Evolutionary conservation across 2,113 vertebrate genomes (phyloP).

Genomic region (Aegotheles bennettii): DNA sequence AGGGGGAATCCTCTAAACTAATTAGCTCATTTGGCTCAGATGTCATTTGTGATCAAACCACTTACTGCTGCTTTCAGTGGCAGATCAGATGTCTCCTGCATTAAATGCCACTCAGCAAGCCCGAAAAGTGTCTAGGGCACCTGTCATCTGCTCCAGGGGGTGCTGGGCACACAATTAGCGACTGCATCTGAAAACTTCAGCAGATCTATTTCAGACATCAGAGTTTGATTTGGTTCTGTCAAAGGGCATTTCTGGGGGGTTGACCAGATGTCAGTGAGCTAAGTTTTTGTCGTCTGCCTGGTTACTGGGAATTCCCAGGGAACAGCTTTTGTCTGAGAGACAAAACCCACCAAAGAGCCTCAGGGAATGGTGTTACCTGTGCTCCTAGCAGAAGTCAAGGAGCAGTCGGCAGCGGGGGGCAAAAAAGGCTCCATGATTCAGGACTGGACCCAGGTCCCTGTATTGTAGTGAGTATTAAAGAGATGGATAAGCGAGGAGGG

Average conservation of each 20-base stretch:
- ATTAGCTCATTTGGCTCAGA: constrained; percentile 36
- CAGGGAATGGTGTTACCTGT: rapidly evolving
- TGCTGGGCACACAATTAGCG: background rate
- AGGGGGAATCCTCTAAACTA: constrained; percentile 4
- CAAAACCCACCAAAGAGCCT: background rate
- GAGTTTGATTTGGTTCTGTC: background rate
- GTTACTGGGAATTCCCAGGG: background rate
- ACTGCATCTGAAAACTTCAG: background rate
- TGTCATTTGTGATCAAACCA: constrained; percentile 27
- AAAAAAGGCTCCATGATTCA: rapidly evolving
- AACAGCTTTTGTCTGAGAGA: background rate
- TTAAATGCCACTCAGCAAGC: background rate
- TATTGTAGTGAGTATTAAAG: background rate
- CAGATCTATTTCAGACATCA: background rate
- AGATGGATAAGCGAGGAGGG: background rate
- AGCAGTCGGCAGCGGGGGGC: rapidly evolving
- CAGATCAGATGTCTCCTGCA: background rate
- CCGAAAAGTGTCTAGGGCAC: background rate
- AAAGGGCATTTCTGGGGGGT: background rate
- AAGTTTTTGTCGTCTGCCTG: background rate
- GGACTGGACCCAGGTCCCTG: background rate
- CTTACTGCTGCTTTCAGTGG: constrained; percentile 9
- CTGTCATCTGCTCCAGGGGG: background rate
- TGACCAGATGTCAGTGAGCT: background rate
- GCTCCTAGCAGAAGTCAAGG: background rate